Evolutionary conservation across 2,888 invertebrate genomes (phyloP).

Genomic region (Eupithecia pulchellata): DNA sequence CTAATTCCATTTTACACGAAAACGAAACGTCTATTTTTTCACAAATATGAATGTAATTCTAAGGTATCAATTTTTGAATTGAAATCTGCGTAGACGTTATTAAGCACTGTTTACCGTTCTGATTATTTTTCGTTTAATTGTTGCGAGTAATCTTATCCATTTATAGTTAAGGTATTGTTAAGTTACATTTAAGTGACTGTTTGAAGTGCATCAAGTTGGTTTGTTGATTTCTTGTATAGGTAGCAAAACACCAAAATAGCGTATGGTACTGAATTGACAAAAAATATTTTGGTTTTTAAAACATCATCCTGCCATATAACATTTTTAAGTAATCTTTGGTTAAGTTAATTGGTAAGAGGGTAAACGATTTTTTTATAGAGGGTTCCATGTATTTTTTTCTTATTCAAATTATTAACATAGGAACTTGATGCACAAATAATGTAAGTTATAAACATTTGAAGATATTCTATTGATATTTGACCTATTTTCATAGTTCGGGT

Average conservation of each 20-base stretch:
- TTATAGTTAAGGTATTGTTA: constrained; percentile 66
- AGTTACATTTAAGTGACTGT: constrained; percentile 73
- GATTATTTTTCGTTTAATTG: constrained; percentile 47
- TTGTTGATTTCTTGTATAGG: constrained; percentile 5
- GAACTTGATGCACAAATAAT: constrained; percentile 22
- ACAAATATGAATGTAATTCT: constrained; percentile 34
- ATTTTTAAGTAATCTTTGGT: background rate
- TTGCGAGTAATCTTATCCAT: constrained; percentile 52
- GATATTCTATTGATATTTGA: constrained; percentile 53
- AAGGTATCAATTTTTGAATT: constrained; percentile 51
- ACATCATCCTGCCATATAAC: background rate
- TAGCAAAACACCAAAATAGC: background rate
- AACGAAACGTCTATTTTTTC: background rate
- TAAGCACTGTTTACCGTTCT: constrained; percentile 56
- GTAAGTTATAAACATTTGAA: constrained; percentile 8
- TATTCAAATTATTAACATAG: constrained; percentile 10
- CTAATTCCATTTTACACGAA: constrained; percentile 20
- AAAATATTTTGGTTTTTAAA: background rate
- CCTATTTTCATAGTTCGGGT: constrained; percentile 71
- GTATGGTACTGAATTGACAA: background rate
- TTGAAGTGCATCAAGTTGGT: constrained; percentile 47
- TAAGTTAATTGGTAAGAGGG: too few relatives aligned
- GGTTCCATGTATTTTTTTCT: background rate
- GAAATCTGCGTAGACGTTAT: constrained; percentile 49
- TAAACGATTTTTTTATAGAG: too few relatives aligned